Base-by-base conservation (phyloP, 92 coral and sea anemone genomes). In the Anthopleura xanthogrammica region DNA sequence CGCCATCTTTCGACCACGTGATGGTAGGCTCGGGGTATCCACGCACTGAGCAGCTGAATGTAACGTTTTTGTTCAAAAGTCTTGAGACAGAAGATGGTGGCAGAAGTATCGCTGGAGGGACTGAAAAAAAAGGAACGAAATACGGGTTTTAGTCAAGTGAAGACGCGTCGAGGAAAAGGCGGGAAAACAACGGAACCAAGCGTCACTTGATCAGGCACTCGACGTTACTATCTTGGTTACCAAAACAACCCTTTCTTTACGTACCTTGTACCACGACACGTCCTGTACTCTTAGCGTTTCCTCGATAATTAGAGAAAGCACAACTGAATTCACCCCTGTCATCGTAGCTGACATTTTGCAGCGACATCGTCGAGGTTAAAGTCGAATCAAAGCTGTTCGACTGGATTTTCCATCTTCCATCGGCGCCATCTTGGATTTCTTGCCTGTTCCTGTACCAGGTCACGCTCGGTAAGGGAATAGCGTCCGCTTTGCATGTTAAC, bases 311-410 rank as follows among this genome's bases (percentile, higher is more conserved):
- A 22, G 50, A 75, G 16, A 86, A 77, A 39, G 80, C 73, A 56
- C 94, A 93, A 50, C 88, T 85, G 70, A 85, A 93, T 2, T 60
- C 40, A 5, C 97, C 97, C 43, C 87, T 76, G 74, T 93, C 92
- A 2, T 52, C 48, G 77, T 85, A 93, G 8, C 57, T 66, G 41
- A 87, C 77, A 3, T 57, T 46, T 58, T 52, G 50, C 70, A 90
- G 79, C 12, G 76, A 77, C 52, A 90, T 72, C 5, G 41, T 76
- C 1, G 97, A 85, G 3, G 19, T 62, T 71, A 83, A 52, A 17
- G 8, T 55, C 10, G 83, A 62, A 6, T 23, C 39, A 70, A 68
- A 80, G 13, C 39, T 65, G 14, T 76, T 90, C 8, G 60, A 65
- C 4, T 65, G 78, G 39, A 12, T 48, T 5, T 50, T 29, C 56